Evolutionary conservation across 2,113 vertebrate species (phyloP).

Genomic region (Silurus glanis): DNA sequence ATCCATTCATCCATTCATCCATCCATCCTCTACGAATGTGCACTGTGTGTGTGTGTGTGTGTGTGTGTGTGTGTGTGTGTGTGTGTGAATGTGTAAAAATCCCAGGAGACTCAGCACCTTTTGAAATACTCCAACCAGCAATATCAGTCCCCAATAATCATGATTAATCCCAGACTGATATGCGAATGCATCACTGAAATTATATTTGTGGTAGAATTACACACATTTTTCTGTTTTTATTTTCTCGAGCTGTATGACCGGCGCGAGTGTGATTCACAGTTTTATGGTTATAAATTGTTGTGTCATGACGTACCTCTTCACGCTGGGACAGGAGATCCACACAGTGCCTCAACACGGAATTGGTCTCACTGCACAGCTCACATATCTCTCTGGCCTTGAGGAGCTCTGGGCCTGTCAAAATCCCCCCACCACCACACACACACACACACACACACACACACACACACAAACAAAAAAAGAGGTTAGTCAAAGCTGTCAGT

Average conservation of each 20-base stretch:
- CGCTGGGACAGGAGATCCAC: constrained; percentile 83
- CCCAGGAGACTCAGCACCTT: neutral
- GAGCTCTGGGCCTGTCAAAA: constrained; percentile 72
- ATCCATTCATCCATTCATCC: no score
- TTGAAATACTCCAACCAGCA: neutral
- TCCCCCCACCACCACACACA: constrained; percentile 60
- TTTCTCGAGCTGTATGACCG: neutral
- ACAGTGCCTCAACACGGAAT: constrained; percentile 79
- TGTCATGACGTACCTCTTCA: constrained; percentile 77
- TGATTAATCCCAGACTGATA: neutral
- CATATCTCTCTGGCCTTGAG: constrained; percentile 83
- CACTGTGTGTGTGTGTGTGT: no score
- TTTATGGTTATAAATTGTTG: constrained; percentile 2
- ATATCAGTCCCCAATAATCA: neutral
- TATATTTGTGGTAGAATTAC: neutral
- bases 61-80: no score
- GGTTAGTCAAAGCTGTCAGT: neutral
- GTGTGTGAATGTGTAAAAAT: neutral
- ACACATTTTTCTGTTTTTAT: neutral
- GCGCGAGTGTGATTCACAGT: constrained; percentile 10
- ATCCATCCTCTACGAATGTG: no score
- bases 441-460: constrained; percentile 20
- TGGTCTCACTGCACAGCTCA: constrained; percentile 82
- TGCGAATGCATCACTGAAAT: neutral
- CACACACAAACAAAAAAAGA: constrained; percentile 9